These are phyloP conservation scores for Aleiodes testaceus DNA, from an alignment of 2,888 invertebrate genomes.

Conservation along the genomic window DNA sequence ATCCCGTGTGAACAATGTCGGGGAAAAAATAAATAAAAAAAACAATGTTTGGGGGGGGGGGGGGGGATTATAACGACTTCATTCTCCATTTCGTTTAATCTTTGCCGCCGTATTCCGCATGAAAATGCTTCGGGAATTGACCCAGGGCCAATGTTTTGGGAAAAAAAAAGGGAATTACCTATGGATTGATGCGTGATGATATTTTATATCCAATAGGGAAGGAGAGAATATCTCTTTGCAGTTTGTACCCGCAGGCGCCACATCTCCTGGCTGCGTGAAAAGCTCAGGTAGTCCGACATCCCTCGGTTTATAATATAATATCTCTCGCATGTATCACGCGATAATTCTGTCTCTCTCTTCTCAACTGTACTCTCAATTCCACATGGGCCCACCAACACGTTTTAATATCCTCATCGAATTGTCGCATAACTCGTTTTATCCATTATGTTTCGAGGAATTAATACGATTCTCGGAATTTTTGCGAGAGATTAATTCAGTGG, in stretches of 20 bases:
- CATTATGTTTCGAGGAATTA: constrained; percentile 18
- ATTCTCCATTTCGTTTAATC: constrained; percentile 29
- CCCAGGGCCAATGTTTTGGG: constrained; percentile 7
- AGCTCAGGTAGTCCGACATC: constrained; percentile 41
- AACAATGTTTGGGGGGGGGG: not conserved
- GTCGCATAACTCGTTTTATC: constrained; percentile 30
- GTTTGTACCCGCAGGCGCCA: constrained; percentile 38
- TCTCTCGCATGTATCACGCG: constrained; percentile 43
- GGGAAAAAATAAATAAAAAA: too few species aligned
- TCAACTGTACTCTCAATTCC: constrained; percentile 29
- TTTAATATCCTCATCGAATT: constrained; percentile 29
- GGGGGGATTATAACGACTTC: constrained; percentile 34
- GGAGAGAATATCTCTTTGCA: constrained; percentile 17
- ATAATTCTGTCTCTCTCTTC: not conserved
- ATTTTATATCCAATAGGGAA: constrained; percentile 1
- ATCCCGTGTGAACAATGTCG: constrained; percentile 29
- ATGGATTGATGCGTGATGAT: constrained; percentile 38
- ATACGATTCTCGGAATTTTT: not conserved
- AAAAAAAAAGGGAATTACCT: constrained; percentile 3
- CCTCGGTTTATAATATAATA: constrained; percentile 35
- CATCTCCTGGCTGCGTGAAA: constrained; percentile 42
- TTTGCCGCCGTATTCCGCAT: constrained; percentile 26
- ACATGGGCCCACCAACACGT: constrained; percentile 16
- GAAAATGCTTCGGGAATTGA: constrained; percentile 13
- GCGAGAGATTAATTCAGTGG: too few species aligned